These are phyloP conservation scores for Tetranychus urticae DNA, from an alignment of 1,140 invertebrate genomes.

Conservation along the genomic window DNA sequence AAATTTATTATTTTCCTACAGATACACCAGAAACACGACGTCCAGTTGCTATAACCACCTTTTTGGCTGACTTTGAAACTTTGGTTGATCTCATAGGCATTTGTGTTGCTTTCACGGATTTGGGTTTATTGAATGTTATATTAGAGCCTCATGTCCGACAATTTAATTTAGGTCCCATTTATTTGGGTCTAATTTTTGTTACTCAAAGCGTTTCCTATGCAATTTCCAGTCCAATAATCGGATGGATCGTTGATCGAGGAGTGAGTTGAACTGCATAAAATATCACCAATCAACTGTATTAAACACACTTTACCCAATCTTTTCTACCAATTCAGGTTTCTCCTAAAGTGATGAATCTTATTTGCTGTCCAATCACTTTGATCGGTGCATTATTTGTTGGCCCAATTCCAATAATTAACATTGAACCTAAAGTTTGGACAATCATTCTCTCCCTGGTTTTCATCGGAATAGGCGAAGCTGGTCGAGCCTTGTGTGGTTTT, in stretches of 20 bases:
- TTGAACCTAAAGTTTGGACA: background rate
- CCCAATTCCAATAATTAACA: constrained; percentile 9
- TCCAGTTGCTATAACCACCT: too few relatives aligned
- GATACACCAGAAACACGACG: too few relatives aligned
- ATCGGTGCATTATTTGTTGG: constrained; percentile 11
- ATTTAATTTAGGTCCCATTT: background rate
- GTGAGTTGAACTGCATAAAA: too few relatives aligned
- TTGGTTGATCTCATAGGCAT: too few relatives aligned
- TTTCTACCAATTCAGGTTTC: background rate
- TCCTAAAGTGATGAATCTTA: background rate
- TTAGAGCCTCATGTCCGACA: constrained; percentile 52
- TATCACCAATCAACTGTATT: too few relatives aligned
- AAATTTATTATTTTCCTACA: too few relatives aligned
- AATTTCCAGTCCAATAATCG: constrained; percentile 19
- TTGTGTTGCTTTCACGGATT: background rate
- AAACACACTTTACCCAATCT: too few relatives aligned
- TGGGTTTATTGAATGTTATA: constrained; percentile 49
- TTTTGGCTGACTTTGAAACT: too few relatives aligned
- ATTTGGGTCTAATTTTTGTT: constrained; percentile 20
- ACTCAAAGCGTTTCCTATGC: constrained; percentile 18
- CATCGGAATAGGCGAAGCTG: too few relatives aligned
- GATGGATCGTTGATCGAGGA: constrained; percentile 15
- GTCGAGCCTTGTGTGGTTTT: too few relatives aligned
- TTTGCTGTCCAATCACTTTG: constrained; percentile 8
- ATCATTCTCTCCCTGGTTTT: too few relatives aligned